phyloP scores from a whole-genome alignment of 92 coral and sea anemone genomes.

The Epizoanthus stellaris region DNA sequence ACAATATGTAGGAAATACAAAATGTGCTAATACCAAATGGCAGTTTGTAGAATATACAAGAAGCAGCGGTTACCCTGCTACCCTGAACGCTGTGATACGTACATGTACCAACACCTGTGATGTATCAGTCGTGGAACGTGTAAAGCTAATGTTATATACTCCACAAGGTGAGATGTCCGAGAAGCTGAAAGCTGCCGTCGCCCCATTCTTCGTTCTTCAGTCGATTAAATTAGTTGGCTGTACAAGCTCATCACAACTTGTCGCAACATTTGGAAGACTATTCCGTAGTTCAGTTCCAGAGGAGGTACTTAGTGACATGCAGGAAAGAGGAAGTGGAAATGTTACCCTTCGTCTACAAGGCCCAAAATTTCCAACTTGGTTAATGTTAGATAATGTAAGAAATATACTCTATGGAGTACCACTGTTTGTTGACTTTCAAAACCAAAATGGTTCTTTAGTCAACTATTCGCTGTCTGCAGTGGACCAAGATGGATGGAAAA shows the following conservation, averaged over 20 bases:
- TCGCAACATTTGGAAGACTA: constrained; percentile 42
- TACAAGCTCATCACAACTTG: constrained; percentile 29
- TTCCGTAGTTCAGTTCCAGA: constrained; percentile 19
- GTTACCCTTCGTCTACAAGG: constrained; percentile 10
- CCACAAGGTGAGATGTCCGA: not conserved
- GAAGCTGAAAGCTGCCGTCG: constrained; percentile 10
- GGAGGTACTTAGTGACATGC: constrained; percentile 12
- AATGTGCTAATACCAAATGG: constrained; percentile 17
- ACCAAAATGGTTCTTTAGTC: constrained; percentile 30
- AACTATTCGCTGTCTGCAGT: constrained; percentile 29
- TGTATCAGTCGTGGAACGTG: constrained; percentile 23
- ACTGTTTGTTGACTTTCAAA: constrained; percentile 18
- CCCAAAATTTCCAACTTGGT: constrained; percentile 25
- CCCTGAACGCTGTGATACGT: constrained; percentile 23
- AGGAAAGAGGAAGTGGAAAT: constrained; percentile 16
- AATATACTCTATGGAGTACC: constrained; percentile 31
- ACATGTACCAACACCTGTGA: constrained; percentile 44
- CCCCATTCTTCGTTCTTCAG: constrained; percentile 40
- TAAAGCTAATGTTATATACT: constrained; percentile 1
- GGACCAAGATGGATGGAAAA: constrained; percentile 25
- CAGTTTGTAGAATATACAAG: constrained; percentile 39
- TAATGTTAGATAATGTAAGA: constrained; percentile 5
- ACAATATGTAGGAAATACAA: constrained; percentile 17
- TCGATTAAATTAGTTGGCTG: constrained; percentile 22
- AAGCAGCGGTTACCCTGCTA: constrained; percentile 32